Evolutionary conservation across 2,888 invertebrate genomes (phyloP), one percentile per base, ranked within the genome.

Genomic region (Eupithecia inturbata): DNA sequence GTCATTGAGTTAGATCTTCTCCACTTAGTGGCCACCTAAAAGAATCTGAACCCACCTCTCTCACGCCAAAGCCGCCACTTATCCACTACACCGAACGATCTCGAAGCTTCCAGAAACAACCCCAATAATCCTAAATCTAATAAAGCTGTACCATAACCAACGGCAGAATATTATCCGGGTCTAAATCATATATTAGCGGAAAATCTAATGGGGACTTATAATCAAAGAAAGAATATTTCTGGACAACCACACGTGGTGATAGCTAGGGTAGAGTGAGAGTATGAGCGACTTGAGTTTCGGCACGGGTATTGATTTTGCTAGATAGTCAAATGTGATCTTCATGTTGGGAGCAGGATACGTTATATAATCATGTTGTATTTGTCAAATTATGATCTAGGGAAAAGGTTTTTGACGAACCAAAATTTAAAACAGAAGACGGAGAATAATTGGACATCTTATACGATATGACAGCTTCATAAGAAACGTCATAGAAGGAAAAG

Each of bases 111-210:
- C 66, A 69, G 62, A 63, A 57, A 68, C 26, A 2, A 53, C 57
- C 26, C 45, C 67, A 76, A 72, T 62, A 71, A 39, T 60, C 31
- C 76, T 76, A 79, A 81, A 83, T 78, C 81, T 84, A 83, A 90
- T 89, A 85, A 82, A 77, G 75, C 73, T 75, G 73, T 69, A 69
- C 78, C 74, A 73, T 76, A 77, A 66, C 66, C 71, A 64, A 28
- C 39, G 79, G 72, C 78, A 79, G n/a, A 66, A 16, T 41, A 66
- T 66, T 66, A 80, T 83, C 82, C 81, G 79, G 83, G 84, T 87
- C 89, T 92, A 92, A 93, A 94, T 94, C 93, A 93, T 93, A 91
- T 92, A 93, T 93, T 92, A 93, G 91, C 89, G 91, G 89, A 84
- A 90, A 91, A 92, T 89, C 90, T 93, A 93, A 93, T 93, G 92